Conservation (phyloP, 2,888 invertebrate genomes). For the Platycheirus albimanus region DNA sequence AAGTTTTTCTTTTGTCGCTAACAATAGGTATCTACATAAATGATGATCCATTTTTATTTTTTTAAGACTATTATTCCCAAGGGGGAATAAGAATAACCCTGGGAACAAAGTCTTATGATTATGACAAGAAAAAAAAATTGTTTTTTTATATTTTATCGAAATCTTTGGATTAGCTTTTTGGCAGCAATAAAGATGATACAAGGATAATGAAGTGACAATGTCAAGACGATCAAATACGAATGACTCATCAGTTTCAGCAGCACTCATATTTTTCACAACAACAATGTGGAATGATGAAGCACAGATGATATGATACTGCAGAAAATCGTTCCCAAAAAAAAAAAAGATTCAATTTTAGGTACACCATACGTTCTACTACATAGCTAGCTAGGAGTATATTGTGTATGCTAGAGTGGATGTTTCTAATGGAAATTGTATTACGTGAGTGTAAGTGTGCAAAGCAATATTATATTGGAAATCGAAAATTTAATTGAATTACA, state of each 20-base stretch:
- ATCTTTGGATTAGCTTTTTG: constrained; percentile 48
- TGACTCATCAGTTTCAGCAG: constrained; percentile 52
- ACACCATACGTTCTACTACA: not conserved
- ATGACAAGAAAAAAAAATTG: not conserved
- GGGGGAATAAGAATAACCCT: no score
- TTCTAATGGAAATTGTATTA: not conserved
- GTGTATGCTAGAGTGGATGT: no score
- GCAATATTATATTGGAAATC: not conserved
- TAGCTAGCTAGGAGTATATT: not conserved
- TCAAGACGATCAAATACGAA: constrained; percentile 15
- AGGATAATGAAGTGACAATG: constrained; percentile 14
- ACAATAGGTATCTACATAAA: not conserved
- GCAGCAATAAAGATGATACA: constrained; percentile 17
- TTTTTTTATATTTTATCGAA: constrained; percentile 26
- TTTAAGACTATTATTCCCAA: no score
- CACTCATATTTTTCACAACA: constrained; percentile 1
- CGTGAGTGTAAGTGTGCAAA: not conserved
- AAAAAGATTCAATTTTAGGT: not conserved
- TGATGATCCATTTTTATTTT: not conserved
- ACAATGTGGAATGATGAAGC: constrained; percentile 25
- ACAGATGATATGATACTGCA: constrained; percentile 35
- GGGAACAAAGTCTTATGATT: constrained; percentile 5
- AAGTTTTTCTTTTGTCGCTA: not conserved
- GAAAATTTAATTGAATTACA: constrained; percentile 55
- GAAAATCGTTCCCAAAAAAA: constrained; percentile 2